Evolutionary conservation across 2,888 invertebrate genomes (phyloP).

Genomic region (Drosophila emarginata): DNA sequence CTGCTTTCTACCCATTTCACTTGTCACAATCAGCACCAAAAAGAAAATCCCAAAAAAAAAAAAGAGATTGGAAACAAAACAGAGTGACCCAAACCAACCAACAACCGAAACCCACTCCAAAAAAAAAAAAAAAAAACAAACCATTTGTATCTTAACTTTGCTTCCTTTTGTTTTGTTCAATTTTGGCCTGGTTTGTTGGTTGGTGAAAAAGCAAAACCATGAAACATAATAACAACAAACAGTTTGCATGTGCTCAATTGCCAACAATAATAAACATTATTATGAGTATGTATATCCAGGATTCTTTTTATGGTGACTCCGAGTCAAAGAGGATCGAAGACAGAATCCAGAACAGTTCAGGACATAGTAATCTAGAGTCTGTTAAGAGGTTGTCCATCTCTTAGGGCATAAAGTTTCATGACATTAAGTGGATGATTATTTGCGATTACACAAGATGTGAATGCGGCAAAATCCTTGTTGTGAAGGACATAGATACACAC

Average conservation of each 20-base stretch:
- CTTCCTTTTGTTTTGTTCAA: neutral
- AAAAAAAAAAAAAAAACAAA: too few species aligned
- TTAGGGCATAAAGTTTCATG: slow-evolving; percentile 69
- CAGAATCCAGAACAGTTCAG: neutral
- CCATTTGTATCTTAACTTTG: slow-evolving; percentile 36
- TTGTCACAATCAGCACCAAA: slow-evolving; percentile 42
- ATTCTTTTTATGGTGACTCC: slow-evolving; percentile 58
- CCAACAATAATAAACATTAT: slow-evolving; percentile 68
- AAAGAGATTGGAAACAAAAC: neutral
- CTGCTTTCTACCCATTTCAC: slow-evolving; percentile 43
- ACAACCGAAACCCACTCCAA: slow-evolving; percentile 1
- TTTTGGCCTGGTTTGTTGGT: slow-evolving; percentile 1
- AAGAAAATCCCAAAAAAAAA: neutral
- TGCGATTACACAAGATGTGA: slow-evolving; percentile 67
- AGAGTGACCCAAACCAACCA: slow-evolving; percentile 15
- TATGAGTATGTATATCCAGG: slow-evolving; percentile 54
- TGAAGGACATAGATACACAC: slow-evolving; percentile 49
- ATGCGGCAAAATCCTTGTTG: slow-evolving; percentile 60
- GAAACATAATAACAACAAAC: slow-evolving; percentile 19
- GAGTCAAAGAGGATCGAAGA: neutral
- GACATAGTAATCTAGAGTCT: slow-evolving; percentile 6
- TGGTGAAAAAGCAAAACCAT: neutral
- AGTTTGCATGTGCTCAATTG: slow-evolving; percentile 53
- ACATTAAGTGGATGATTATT: slow-evolving; percentile 77
- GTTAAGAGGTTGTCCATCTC: slow-evolving; percentile 44